These are phyloP conservation scores for Cordilura impudica DNA, from an alignment of 2,888 invertebrate species.

Conservation along the genomic window DNA sequence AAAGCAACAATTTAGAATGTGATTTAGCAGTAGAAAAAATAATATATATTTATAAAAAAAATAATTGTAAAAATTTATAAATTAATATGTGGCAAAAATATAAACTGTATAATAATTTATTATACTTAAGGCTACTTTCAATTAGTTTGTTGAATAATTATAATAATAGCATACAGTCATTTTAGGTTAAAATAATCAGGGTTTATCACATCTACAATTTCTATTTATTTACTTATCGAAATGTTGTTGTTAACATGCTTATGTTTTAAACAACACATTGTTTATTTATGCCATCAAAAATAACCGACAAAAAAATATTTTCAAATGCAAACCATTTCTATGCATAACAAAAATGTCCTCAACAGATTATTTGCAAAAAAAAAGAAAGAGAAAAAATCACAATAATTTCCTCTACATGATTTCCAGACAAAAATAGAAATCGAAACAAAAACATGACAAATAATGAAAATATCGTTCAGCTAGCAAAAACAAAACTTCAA, in stretches of 20 bases:
- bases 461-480: slow-evolving; percentile 17
- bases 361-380: slow-evolving; percentile 46
- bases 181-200: neutral
- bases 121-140: too few species aligned
- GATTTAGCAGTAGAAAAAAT: too few species aligned
- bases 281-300: neutral
- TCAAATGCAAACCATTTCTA: slow-evolving; percentile 47
- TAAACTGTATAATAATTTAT: too few species aligned
- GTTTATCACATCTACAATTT: slow-evolving; percentile 11
- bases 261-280: neutral
- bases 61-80: too few species aligned
- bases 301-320: slow-evolving; percentile 11
- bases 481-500: slow-evolving; percentile 8
- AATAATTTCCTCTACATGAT: slow-evolving; percentile 48
- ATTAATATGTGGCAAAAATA: too few species aligned
- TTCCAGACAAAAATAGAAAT: slow-evolving; percentile 22
- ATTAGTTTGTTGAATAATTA: too few species aligned
- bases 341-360: slow-evolving; percentile 28
- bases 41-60: too few species aligned
- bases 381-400: slow-evolving; percentile 11
- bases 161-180: too few species aligned
- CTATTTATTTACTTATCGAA: slow-evolving; percentile 40
- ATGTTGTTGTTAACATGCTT: slow-evolving; percentile 38
- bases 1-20: too few species aligned
- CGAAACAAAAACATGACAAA: slow-evolving; percentile 36